Evolutionary conservation across 2,888 invertebrate genomes (phyloP).

Genomic region (Melikaiella ostensackeni): DNA sequence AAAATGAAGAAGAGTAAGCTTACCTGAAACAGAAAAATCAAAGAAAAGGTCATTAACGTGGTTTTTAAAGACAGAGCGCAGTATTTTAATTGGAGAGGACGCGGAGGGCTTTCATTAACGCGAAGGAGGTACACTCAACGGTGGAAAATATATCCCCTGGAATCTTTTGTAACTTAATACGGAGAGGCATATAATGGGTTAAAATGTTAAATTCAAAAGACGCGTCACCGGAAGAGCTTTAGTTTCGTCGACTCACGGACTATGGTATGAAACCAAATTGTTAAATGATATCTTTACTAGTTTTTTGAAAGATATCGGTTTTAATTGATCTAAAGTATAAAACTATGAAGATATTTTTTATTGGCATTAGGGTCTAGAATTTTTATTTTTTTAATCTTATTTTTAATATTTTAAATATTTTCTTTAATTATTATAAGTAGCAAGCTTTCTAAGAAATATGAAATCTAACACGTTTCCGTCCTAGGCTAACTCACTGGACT

Average conservation of each 20-base stretch:
- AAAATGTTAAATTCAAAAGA: conserved; percentile 37
- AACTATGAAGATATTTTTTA: no score
- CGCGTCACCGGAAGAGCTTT: background rate
- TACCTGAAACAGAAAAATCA: conserved; percentile 28
- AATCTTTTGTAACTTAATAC: background rate
- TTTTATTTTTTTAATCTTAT: no score
- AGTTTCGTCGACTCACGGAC: background rate
- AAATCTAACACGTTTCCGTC: no score
- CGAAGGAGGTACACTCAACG: background rate
- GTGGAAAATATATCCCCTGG: conserved; percentile 18
- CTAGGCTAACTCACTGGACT: no score
- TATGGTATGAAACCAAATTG: background rate
- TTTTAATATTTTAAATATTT: no score
- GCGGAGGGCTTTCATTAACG: conserved; percentile 7
- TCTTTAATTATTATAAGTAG: no score
- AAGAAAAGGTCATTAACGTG: conserved; percentile 19
- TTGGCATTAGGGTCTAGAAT: no score
- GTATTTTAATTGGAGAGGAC: conserved; percentile 19
- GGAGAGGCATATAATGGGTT: conserved; percentile 6
- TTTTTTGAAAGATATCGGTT: no score
- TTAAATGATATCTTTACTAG: no score
- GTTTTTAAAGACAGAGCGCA: background rate
- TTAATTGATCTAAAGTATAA: no score
- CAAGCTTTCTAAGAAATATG: no score
- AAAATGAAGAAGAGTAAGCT: background rate